Evolutionary conservation across 1,140 invertebrate genomes (phyloP).

Genomic region (Proctacanthus coquilletti): DNA sequence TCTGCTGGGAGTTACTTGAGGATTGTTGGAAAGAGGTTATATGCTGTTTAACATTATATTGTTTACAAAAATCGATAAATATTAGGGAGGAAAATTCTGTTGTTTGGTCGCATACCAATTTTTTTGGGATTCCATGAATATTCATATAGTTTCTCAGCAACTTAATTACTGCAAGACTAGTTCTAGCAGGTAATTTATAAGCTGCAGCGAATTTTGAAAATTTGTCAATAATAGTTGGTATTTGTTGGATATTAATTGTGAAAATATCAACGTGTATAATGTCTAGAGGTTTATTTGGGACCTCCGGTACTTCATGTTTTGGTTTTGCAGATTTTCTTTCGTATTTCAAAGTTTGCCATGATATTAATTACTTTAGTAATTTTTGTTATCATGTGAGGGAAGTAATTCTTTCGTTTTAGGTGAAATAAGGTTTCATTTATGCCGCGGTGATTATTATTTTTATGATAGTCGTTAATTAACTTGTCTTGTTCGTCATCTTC

Average conservation of each 20-base stretch:
- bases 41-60: conserved; percentile 12
- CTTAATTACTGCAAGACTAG: conserved; percentile 8
- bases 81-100: conserved; percentile 11
- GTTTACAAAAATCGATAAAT: conserved; percentile 12
- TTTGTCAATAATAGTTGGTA: conserved; percentile 16
- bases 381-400: conserved; percentile 4
- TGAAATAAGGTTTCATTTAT: conserved; percentile 11
- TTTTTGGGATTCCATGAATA: conserved; percentile 10
- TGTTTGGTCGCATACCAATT: conserved; percentile 12
- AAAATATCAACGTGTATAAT: conserved; percentile 17
- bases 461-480: conserved; percentile 11
- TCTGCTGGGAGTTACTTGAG: conserved; percentile 10
- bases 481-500: conserved; percentile 5
- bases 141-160: conserved; percentile 11
- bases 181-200: conserved; percentile 10
- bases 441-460: conserved; percentile 14
- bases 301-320: conserved; percentile 13
- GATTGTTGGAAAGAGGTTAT: conserved; percentile 10
- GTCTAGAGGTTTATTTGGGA: conserved; percentile 14
- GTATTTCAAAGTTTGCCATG: conserved; percentile 16
- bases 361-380: conserved; percentile 9
- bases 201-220: conserved; percentile 20
- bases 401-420: conserved; percentile 11
- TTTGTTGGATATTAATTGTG: conserved; percentile 11
- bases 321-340: conserved; percentile 17